Evolutionary conservation across 2,797 vertebrate species (phyloP), one percentile per base, ranked within the genome.

Genomic region (Harpagifer antarcticus): DNA sequence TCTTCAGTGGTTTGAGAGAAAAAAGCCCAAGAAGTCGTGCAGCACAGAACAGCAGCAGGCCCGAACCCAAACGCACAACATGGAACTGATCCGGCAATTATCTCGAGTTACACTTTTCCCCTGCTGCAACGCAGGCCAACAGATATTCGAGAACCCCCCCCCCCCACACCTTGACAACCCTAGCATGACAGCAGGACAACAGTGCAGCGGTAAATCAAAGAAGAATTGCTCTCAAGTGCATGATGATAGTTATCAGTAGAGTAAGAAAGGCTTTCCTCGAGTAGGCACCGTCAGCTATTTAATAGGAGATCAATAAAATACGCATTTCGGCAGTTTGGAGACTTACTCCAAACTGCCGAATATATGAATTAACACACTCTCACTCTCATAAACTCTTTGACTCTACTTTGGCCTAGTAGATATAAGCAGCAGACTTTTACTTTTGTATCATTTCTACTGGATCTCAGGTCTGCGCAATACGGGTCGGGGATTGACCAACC

Each of bases 1-100:
- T 76, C 45, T 67, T 61, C 57, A 59, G 59, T 56, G 16, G 50
- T 20, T n/a, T 58, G 61, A 50, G 33, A 62, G 57, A 69, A 57
- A 69, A 57, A 45, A 76, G n/a, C 48, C n/a, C 49, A 23, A 54
- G 49, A 27, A 45, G 37, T 52, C 48, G n/a, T 43, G 40, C 12
- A 45, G 48, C 65, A 47, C 37, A 56, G 45, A 50, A 42, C 54
- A 57, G 64, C 23, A 9, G 57, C 64, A 53, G 50, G 45, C 53
- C 65, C 42, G n/a, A 37, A 49, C 23, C 52, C 8, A 13, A 62
- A 58, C 70, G 59, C 66, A 42, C 62, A 71, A 50, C 48, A 61
- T 64, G 58, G 72, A 74, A 37, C 42, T 37, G 19, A 47, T 68
- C 52, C 55, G 47, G 43, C 70, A 62, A 23, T 60, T 58, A 54